These are phyloP conservation scores for Corythoichthys intestinalis DNA, from an alignment of 2,113 vertebrate species.

Conservation along the genomic window DNA sequence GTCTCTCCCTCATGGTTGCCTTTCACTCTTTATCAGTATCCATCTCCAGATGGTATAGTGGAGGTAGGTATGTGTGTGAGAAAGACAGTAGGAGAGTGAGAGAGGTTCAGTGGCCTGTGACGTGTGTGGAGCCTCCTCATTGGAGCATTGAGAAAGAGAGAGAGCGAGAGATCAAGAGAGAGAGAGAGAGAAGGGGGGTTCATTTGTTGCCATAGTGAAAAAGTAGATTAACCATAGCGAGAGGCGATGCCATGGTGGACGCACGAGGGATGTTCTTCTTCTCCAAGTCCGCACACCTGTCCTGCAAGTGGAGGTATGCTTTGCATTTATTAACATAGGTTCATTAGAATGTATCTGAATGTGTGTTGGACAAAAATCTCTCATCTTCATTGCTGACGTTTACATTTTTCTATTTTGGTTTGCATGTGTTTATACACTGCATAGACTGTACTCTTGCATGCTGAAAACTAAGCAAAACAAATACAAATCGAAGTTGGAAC, in stretches of 20 bases:
- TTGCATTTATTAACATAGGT: background rate
- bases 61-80: constrained; percentile 55
- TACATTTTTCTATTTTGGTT: background rate
- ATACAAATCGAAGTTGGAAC: background rate
- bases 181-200: constrained; percentile 26
- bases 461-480: background rate
- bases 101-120: constrained; percentile 47
- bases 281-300: constrained; percentile 44
- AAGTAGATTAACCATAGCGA: constrained; percentile 63
- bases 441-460: background rate
- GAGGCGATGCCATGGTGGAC: constrained; percentile 51
- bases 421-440: background rate
- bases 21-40: constrained; percentile 43
- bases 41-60: constrained; percentile 65
- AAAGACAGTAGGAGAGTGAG: constrained; percentile 9
- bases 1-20: constrained; percentile 11
- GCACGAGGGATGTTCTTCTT: constrained; percentile 47
- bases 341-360: background rate
- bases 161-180: constrained; percentile 5
- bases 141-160: constrained; percentile 35
- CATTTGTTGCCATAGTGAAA: constrained; percentile 70
- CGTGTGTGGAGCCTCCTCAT: constrained; percentile 45
- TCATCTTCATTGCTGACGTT: background rate
- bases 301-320: constrained; percentile 46
- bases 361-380: background rate